These are phyloP conservation scores for Sialis fuliginosa DNA, from an alignment of 2,888 invertebrate genomes.

Conservation along the genomic window DNA sequence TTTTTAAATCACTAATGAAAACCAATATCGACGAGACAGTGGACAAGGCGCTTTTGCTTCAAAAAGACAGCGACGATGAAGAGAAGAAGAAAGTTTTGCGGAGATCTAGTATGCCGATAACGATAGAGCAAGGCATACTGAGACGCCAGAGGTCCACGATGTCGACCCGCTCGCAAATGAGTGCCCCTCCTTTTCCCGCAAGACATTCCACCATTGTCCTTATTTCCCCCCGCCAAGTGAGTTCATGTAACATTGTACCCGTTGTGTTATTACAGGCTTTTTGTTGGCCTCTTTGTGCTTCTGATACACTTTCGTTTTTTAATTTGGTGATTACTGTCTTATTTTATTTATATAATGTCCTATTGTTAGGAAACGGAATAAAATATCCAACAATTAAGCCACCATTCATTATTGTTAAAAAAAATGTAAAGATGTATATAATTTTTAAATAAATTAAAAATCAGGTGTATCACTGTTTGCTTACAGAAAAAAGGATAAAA, in stretches of 20 bases:
- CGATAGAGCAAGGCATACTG: background rate
- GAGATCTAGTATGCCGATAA: background rate
- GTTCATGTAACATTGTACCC: slow-evolving; percentile 10
- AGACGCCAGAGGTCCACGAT: slow-evolving; percentile 22
- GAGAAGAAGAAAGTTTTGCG: slow-evolving; percentile 8
- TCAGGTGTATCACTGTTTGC: too few species aligned
- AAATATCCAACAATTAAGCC: too few species aligned
- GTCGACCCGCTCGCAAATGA: slow-evolving; percentile 26
- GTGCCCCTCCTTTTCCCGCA: slow-evolving; percentile 23
- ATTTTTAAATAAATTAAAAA: too few species aligned
- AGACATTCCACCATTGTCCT: slow-evolving; percentile 12
- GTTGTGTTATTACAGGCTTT: too few species aligned
- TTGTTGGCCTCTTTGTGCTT: too few species aligned
- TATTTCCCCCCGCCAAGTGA: slow-evolving; percentile 22
- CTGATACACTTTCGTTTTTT: too few species aligned
- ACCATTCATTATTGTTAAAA: too few species aligned
- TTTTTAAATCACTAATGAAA: slow-evolving; percentile 61
- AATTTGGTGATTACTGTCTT: too few species aligned
- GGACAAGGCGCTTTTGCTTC: slow-evolving; percentile 18
- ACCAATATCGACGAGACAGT: slow-evolving; percentile 45
- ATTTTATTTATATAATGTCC: too few species aligned
- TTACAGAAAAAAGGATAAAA: too few species aligned
- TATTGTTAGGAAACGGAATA: too few species aligned
- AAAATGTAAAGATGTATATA: too few species aligned
- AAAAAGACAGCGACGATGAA: slow-evolving; percentile 15